Percentiles rank a stretch among this genome's conserved stretches.
Conservation (phyloP, 2,888 invertebrate genomes). For the Plagodis dolabraria region DNA sequence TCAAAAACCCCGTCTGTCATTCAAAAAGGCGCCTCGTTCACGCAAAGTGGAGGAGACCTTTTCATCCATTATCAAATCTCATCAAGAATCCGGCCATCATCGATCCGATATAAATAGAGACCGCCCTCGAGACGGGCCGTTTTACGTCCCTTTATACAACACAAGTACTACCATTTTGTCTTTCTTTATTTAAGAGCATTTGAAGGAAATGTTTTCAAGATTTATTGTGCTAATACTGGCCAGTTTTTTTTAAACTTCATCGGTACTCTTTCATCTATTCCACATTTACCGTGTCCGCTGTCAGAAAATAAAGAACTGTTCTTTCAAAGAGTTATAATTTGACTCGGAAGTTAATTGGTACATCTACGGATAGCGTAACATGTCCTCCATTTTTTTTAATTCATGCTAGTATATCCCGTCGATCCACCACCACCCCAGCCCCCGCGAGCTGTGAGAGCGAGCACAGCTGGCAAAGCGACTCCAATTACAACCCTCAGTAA, state of each 20-base stretch:
- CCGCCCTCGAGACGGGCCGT: constrained; percentile 1
- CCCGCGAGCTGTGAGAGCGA: constrained; percentile 8
- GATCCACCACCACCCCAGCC: not conserved
- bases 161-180: not conserved
- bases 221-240: not conserved
- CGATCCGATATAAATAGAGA: constrained; percentile 15
- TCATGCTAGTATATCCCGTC: not conserved
- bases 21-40: not conserved
- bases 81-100: constrained; percentile 3
- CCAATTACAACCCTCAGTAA: constrained; percentile 33
- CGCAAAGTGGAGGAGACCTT: constrained; percentile 3
- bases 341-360: constrained; percentile 24
- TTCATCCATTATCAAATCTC: constrained; percentile 12
- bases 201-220: too few species aligned
- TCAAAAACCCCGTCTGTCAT: not conserved
- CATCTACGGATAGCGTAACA: constrained; percentile 8
- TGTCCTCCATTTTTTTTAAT: not conserved
- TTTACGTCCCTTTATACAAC: constrained; percentile 2
- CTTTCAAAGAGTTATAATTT: constrained; percentile 15
- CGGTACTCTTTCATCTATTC: not conserved
- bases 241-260: not conserved
- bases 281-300: constrained; percentile 7
- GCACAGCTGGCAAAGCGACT: constrained; percentile 33
- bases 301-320: constrained; percentile 6
- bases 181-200: not conserved